Conservation (phyloP, 2,888 invertebrate genomes). For the Aromia moschata region DNA sequence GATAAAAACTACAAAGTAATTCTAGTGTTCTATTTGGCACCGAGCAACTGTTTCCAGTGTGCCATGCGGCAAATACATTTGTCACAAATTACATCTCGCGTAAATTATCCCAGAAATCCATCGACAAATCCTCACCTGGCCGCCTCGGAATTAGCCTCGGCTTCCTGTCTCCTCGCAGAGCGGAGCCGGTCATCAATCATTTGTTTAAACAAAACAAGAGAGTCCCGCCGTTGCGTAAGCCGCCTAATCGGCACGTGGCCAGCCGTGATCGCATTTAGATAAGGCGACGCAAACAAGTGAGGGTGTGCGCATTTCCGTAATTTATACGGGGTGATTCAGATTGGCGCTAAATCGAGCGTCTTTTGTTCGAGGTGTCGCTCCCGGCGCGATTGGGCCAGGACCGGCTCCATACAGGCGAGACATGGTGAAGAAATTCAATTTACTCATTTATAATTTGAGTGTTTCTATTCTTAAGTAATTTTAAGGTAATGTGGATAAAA, state of each 20-base stretch:
- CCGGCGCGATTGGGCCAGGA: conserved; percentile 29
- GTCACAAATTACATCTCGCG: conserved; percentile 29
- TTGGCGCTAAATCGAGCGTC: conserved; percentile 51
- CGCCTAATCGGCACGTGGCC: conserved; percentile 48
- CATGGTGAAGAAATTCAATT: no score
- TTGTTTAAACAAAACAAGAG: conserved; percentile 57
- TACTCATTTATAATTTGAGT: no score
- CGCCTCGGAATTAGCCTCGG: conserved; percentile 43
- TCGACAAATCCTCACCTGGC: conserved; percentile 56
- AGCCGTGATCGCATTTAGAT: conserved; percentile 52
- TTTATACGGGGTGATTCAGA: conserved; percentile 52
- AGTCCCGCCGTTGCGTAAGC: conserved; percentile 54
- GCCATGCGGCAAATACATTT: no score
- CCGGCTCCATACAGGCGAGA: no score
- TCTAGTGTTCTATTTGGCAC: no score
- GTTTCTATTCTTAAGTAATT: no score
- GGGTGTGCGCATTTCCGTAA: conserved; percentile 52
- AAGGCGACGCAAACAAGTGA: conserved; percentile 51
- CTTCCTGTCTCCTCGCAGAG: conserved; percentile 45
- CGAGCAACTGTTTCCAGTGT: no score
- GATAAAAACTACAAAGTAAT: no score
- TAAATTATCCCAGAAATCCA: conserved; percentile 46
- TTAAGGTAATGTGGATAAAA: no score
- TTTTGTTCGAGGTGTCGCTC: conserved; percentile 50
- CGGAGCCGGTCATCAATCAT: conserved; percentile 58